Base-by-base conservation (phyloP, 1,140 invertebrate species). In the Halictus rubicundus region DNA sequence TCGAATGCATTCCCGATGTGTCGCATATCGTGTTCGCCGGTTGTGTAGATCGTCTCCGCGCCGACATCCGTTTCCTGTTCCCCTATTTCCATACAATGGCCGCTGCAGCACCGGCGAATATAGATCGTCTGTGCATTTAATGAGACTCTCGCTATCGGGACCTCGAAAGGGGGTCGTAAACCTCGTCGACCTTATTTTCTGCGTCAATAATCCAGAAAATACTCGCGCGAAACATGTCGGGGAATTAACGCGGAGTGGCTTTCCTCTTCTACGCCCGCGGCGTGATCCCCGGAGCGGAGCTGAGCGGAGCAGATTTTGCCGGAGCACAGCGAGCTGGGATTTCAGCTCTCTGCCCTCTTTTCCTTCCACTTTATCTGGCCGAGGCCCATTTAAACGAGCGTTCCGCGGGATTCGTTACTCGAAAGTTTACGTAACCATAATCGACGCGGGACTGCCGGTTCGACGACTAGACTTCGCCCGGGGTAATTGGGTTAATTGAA, bases 71-170 rank as follows among this genome's bases (percentile, higher is more conserved):
- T 76, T 80, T 80, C 78, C 78, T 60, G 78, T 10, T 76, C 46
- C 57, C 42, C 63, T 10, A 80, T 80, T 80, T 80, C 64, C 78
- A 75, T 76, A 80, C 78, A 80, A 80, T 80, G 78, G 23, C 54
- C 60, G 27, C 60, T 19, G n/a, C 68, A 19, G n/a, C 68, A 19
- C 37, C 8, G 60, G 12, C 71, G 32, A 75, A 69, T 76, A 80
- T 68, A 69, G 78, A 80, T 76, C 78, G 78, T 73, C 65, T 64
- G 65, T 64, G 59, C 64, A 69, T 76, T 80, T 76, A 80, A 80
- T 65, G 65, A 76, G 71, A 80, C 52, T 64, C 64, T 63, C 65
- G 70, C 63, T 79, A 74, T 79, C 77, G 63, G 77, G 21, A 79
- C 10, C 23, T 61, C 39, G 52, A 74, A 79, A 79, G 14, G 27